Evolutionary conservation across 2,888 invertebrate species (phyloP).

Genomic region (Lapara coniferarum): DNA sequence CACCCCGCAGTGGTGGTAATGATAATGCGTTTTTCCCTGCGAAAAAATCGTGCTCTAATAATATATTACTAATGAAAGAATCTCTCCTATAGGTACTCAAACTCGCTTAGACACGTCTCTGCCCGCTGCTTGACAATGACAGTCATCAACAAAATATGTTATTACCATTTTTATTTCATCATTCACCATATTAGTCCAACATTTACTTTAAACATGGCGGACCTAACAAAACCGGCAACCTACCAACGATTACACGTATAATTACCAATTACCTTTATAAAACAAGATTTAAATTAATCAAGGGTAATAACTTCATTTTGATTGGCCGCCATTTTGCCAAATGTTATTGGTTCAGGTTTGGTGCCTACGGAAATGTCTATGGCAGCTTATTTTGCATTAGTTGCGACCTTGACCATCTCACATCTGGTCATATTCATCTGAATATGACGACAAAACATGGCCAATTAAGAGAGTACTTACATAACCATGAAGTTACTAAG

Average conservation of each 20-base stretch:
- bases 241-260: conserved; percentile 51
- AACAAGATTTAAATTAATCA: conserved; percentile 66
- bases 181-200: conserved; percentile 7
- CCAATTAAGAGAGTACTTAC: not conserved
- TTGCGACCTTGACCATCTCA: not conserved
- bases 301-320: conserved; percentile 58
- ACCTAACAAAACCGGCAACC: conserved; percentile 31
- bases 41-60: too few relatives aligned
- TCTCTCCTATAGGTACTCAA: too few relatives aligned
- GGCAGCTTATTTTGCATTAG: not conserved
- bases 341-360: conserved; percentile 26
- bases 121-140: too few relatives aligned
- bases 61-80: too few relatives aligned
- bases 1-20: too few relatives aligned
- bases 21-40: too few relatives aligned
- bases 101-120: too few relatives aligned
- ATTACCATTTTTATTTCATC: not conserved
- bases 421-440: too few relatives aligned
- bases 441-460: not conserved
- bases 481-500: too few relatives aligned
- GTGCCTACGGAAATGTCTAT: conserved; percentile 1
- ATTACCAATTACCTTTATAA: conserved; percentile 66
- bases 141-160: too few relatives aligned
- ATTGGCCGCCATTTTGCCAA: conserved; percentile 47
- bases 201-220: conserved; percentile 23